Conservation (phyloP, 2,113 vertebrate genomes). For the Percina caprodes region DNA sequence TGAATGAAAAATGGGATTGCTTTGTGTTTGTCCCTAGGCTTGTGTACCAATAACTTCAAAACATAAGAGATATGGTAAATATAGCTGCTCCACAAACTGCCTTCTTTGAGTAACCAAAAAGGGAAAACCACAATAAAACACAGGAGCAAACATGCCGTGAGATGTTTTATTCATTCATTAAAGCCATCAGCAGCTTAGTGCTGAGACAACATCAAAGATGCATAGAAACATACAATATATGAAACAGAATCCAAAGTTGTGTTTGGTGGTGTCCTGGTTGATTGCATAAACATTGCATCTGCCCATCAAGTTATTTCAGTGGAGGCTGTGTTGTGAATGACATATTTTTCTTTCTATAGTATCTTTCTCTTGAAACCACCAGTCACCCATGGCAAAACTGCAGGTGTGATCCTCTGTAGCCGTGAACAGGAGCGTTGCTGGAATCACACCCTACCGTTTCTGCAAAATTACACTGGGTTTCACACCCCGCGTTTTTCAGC, state of each 20-base stretch:
- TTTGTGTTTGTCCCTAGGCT: conserved; percentile 75
- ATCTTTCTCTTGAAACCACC: conserved; percentile 13
- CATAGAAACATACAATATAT: conserved; percentile 30
- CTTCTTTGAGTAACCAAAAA: conserved; percentile 59
- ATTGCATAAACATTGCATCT: conserved; percentile 30
- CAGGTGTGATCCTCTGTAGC: conserved; percentile 43
- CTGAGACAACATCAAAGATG: conserved; percentile 42
- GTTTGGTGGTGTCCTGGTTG: conserved; percentile 2
- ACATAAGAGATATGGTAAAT: conserved; percentile 73
- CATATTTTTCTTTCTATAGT: conserved; percentile 24
- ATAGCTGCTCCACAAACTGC: conserved; percentile 67
- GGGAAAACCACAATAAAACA: conserved; percentile 49
- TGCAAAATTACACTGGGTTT: conserved; percentile 66
- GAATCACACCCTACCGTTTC: conserved; percentile 51
- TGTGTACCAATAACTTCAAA: conserved; percentile 79
- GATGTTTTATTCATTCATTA: conserved; percentile 77
- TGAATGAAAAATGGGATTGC: conserved; percentile 77
- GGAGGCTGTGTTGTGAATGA: conserved; percentile 33
- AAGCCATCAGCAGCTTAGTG: conserved; percentile 43
- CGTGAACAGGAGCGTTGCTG: conserved; percentile 34
- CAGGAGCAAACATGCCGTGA: conserved; percentile 37
- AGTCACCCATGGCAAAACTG: conserved; percentile 54
- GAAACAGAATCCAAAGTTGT: conserved; percentile 43
- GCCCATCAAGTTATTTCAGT: conserved; percentile 24
- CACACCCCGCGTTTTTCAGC: conserved; percentile 43